phyloP scores from a whole-genome alignment of 2,888 invertebrate species.

The Pimpla rufipes region DNA sequence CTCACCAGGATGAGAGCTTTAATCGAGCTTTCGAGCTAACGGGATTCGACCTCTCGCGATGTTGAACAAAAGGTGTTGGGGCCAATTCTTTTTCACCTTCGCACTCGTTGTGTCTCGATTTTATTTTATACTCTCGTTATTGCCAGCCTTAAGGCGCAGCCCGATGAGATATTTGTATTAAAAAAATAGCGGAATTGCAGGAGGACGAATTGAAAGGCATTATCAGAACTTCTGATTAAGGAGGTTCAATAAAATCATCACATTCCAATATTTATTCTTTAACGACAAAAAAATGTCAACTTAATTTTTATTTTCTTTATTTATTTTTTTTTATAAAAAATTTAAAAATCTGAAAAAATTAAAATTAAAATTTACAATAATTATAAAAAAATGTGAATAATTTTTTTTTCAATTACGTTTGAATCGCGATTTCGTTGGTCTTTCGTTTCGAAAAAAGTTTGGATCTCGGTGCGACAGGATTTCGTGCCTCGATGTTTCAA shows the following conservation, averaged over 20 bases:
- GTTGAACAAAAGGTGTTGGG: conserved; percentile 58
- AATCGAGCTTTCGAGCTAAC: conserved; percentile 57
- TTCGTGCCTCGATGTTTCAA: neutral
- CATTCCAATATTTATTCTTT: no score
- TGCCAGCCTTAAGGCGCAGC: neutral
- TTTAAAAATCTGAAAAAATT: no score
- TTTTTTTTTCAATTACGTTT: neutral
- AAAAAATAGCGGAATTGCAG: conserved; percentile 15
- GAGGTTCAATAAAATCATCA: no score
- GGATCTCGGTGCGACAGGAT: neutral
- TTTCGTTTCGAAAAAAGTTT: neutral
- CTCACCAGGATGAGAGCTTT: conserved; percentile 47
- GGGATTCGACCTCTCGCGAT: conserved; percentile 50
- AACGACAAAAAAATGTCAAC: no score
- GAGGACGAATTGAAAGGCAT: neutral
- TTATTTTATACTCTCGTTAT: neutral
- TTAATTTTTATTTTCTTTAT: no score
- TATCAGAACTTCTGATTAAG: neutral
- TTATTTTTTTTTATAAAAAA: no score
- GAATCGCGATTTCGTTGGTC: neutral
- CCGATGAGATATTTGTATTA: neutral
- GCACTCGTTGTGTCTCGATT: neutral
- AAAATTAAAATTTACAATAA: neutral
- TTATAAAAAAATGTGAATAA: neutral
- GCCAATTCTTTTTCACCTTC: conserved; percentile 29